phyloP scores from a whole-genome alignment of 2,797 vertebrate genomes.

The Pseudomugil gertrudae region DNA sequence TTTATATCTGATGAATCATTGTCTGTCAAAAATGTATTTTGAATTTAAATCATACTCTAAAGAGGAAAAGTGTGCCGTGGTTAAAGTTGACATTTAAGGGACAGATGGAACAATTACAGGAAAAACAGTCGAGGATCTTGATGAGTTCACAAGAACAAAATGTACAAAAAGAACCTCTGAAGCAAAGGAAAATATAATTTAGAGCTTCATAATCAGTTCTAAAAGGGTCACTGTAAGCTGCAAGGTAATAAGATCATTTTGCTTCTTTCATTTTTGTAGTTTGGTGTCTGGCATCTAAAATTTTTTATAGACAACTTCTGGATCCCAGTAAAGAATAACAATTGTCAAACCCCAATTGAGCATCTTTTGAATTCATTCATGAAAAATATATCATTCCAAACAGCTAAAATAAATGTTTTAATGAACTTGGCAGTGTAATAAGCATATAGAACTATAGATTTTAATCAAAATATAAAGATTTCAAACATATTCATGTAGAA shows the following conservation, averaged over 20 bases:
- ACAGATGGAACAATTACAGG: neutral
- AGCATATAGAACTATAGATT: neutral
- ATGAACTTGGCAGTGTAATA: neutral
- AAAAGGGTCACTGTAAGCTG: neutral
- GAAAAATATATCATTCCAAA: neutral
- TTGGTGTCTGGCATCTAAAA: neutral
- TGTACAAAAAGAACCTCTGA: neutral
- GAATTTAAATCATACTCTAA: neutral
- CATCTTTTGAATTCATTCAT: neutral
- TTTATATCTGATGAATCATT: neutral
- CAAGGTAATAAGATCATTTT: neutral
- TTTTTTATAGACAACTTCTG: neutral
- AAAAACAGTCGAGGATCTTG: neutral
- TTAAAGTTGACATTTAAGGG: too few species aligned
- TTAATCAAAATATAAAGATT: neutral
- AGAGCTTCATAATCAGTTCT: neutral
- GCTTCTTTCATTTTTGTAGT: neutral
- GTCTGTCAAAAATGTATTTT: neutral
- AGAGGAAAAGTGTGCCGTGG: neutral
- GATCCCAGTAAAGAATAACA: neutral
- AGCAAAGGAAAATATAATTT: neutral
- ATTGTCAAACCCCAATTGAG: neutral
- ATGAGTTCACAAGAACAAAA: neutral
- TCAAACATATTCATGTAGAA: neutral
- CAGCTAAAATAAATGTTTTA: neutral